Percentiles rank a stretch among this genome's conserved stretches.
phyloP scores from a whole-genome alignment of 2,113 vertebrate species.

The Rallus limicola region DNA sequence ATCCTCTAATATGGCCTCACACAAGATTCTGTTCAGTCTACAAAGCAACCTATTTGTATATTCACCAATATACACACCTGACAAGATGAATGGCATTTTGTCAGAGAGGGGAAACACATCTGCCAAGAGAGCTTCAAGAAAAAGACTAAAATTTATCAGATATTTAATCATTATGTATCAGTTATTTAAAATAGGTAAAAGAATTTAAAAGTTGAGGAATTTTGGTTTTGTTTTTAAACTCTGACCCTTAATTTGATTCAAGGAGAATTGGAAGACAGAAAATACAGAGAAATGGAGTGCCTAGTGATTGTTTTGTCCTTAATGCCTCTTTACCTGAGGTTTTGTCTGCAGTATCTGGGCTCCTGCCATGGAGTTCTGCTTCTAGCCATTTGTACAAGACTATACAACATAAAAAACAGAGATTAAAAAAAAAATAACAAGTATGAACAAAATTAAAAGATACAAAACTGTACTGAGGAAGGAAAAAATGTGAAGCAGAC shows the following conservation, averaged over 20 bases:
- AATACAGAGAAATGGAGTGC: conserved; percentile 4
- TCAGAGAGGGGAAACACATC: not conserved
- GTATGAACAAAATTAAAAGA: conserved; percentile 74
- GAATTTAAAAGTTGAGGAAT: not conserved
- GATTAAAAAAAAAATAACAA: conserved; percentile 74
- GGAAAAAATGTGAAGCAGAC: conserved; percentile 37
- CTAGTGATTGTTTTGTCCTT: conserved; percentile 24
- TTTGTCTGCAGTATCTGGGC: conserved; percentile 81
- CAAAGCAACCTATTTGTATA: not conserved
- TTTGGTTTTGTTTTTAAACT: not conserved
- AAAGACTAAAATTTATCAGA: not conserved
- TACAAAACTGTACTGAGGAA: conserved; percentile 14
- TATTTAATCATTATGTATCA: not conserved
- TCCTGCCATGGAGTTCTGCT: conserved; percentile 90
- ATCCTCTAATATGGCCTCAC: not conserved
- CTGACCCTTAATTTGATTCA: not conserved
- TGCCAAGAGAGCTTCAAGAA: conserved; percentile 63
- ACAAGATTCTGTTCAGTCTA: not conserved
- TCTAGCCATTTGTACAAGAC: conserved; percentile 96
- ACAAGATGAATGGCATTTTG: not conserved
- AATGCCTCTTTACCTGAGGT: conserved; percentile 84
- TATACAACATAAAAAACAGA: conserved; percentile 85
- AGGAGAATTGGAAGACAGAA: not conserved
- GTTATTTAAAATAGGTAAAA: conserved; percentile 13
- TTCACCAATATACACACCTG: not conserved